phyloP scores from a whole-genome alignment of 2,113 vertebrate species.

The Clarias magur region DNA sequence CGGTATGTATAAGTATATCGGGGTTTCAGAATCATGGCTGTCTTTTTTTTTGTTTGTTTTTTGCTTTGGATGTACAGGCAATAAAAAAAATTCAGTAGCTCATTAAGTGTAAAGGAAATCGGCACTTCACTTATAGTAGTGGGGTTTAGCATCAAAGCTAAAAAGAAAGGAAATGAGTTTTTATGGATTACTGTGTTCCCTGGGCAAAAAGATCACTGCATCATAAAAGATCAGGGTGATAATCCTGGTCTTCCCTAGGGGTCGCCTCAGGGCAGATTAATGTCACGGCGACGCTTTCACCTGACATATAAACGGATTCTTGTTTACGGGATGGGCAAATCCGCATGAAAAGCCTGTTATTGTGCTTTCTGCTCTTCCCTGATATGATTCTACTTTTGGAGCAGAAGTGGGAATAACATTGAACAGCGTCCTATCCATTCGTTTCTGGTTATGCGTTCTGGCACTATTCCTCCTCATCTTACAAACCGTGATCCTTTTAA shows the following conservation, averaged over 20 bases:
- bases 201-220: neutral
- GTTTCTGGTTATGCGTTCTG: neutral
- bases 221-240: neutral
- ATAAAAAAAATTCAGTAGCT: too few relatives aligned
- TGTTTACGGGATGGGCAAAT: neutral
- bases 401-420: neutral
- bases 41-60: neutral
- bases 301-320: neutral
- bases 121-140: neutral
- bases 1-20: too few relatives aligned
- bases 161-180: neutral
- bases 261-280: neutral
- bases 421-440: neutral
- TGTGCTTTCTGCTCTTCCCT: neutral
- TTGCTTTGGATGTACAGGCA: neutral
- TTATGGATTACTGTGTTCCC: neutral
- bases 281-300: neutral
- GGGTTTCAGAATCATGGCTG: neutral
- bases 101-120: neutral
- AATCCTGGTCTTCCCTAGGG: neutral
- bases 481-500: neutral
- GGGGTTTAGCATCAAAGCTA: neutral
- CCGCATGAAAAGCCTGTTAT: neutral
- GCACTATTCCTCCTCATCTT: neutral
- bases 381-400: neutral